These are phyloP conservation scores for Fukomys damarensis DNA, from an alignment of 2,113 vertebrate species.

Conservation along the genomic window DNA sequence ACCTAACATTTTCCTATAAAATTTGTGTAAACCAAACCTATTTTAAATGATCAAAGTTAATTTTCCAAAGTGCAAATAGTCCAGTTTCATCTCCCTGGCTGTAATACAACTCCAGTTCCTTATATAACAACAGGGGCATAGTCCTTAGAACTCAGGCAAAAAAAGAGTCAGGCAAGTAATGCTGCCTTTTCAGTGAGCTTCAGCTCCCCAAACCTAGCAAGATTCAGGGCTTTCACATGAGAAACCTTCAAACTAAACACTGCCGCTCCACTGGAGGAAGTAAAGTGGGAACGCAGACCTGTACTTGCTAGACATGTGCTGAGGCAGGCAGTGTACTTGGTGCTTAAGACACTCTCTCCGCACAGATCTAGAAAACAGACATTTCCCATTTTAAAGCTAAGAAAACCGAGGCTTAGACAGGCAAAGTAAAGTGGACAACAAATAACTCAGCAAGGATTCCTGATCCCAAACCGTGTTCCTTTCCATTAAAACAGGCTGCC, in stretches of 20 bases:
- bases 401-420: background rate
- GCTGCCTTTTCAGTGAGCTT: background rate
- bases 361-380: background rate
- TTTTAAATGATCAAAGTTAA: constrained; percentile 30
- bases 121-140: background rate
- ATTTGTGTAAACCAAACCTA: background rate
- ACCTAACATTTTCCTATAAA: constrained; percentile 1
- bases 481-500: background rate
- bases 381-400: background rate
- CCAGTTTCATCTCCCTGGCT: constrained; percentile 17
- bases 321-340: background rate
- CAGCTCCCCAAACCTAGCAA: background rate
- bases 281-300: background rate
- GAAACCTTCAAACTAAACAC: background rate
- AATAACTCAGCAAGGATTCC: background rate
- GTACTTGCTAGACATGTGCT: background rate
- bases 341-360: background rate
- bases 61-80: background rate
- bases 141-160: background rate
- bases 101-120: background rate
- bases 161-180: background rate
- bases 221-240: background rate
- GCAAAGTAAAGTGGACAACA: background rate
- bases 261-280: background rate
- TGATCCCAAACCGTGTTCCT: background rate